Conservation (phyloP, 1,140 invertebrate species). For the Diabrotica virgifera region DNA sequence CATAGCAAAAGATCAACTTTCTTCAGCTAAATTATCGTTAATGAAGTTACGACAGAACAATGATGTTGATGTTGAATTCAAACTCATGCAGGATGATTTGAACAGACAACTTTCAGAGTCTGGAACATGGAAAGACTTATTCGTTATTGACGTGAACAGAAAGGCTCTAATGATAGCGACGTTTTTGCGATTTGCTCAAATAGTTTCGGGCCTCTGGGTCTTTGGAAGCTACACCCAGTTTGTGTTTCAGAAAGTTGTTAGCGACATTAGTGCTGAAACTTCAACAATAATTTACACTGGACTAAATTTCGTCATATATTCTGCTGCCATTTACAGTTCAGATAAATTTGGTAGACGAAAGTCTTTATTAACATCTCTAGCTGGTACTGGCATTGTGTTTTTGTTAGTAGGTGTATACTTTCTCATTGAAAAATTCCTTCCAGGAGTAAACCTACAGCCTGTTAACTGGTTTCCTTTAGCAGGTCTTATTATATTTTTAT, state of each 20-base stretch:
- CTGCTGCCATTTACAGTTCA: conserved; percentile 62
- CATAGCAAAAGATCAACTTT: conserved; percentile 54
- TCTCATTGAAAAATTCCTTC: conserved; percentile 28
- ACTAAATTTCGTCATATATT: conserved; percentile 64
- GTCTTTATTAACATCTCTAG: conserved; percentile 61
- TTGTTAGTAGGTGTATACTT: conserved; percentile 60
- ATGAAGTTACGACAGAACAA: conserved; percentile 58
- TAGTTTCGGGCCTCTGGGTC: conserved; percentile 34
- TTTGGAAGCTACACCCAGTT: conserved; percentile 34
- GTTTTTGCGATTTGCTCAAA: conserved; percentile 34
- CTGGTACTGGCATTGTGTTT: conserved; percentile 55
- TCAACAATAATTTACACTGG: conserved; percentile 60
- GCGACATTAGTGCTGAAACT: conserved; percentile 8
- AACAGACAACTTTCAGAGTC: conserved; percentile 32
- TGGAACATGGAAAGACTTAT: conserved; percentile 32
- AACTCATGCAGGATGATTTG: conserved; percentile 40
- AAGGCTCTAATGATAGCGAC: conserved; percentile 35
- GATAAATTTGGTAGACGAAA: conserved; percentile 69
- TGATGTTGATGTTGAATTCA: conserved; percentile 61
- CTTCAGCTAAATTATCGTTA: conserved; percentile 61
- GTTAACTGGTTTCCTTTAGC: conserved; percentile 56
- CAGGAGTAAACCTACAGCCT: conserved; percentile 29
- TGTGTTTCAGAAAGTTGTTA: conserved; percentile 33
- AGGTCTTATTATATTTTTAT: conserved; percentile 65
- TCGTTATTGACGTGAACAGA: conserved; percentile 35